Base-by-base conservation (phyloP, 2,113 vertebrate genomes). In the Perca fluviatilis region DNA sequence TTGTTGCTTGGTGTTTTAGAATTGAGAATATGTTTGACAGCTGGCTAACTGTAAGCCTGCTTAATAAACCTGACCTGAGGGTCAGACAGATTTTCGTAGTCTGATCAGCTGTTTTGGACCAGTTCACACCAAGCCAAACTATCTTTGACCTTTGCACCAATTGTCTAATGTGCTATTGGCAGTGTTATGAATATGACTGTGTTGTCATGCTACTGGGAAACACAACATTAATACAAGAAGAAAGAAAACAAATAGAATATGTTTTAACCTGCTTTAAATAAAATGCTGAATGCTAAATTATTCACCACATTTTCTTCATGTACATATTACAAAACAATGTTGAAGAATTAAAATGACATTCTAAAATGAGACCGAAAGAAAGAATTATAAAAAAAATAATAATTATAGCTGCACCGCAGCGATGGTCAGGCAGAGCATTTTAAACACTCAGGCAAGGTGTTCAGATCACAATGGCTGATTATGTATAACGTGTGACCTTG, bases 61-160 rank as follows among this genome's bases (percentile, higher is more conserved):
- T 76, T 79, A 86, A 85, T 76, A 66, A 84, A 50, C 30, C 33
- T 57, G 77, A 85, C 82, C 80, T n/a, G 33, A 56, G 63, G 82
- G 86, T 91, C 87, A 82, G 75, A 77, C 81, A 62, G 79, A 83
- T 83, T 79, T 71, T 82, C 66, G 1, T 43, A 58, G 64, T 85
- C 67, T 77, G 58, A 81, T 81, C 66, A 79, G 77, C 66, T 66
- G 77, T 60, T 79, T 79, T 67, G 60, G 40, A 46, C 71, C 76
- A 33, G 74, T 77, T 77, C 57, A 71, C 43, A 43, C n/a, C 33
- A 43, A 76, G 65, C 56, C 71, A 85, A 85, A 79, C 64, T 62
- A 64, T 27, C 61, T 79, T 33, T 82, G 70, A 88, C 86, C 86
- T 81, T 88, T 70, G 61, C 36, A 73, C 50, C 79, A 54, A 23